These are phyloP conservation scores for Blastomussa wellsi DNA, from an alignment of 92 coral and sea anemone genomes.

Conservation along the genomic window DNA sequence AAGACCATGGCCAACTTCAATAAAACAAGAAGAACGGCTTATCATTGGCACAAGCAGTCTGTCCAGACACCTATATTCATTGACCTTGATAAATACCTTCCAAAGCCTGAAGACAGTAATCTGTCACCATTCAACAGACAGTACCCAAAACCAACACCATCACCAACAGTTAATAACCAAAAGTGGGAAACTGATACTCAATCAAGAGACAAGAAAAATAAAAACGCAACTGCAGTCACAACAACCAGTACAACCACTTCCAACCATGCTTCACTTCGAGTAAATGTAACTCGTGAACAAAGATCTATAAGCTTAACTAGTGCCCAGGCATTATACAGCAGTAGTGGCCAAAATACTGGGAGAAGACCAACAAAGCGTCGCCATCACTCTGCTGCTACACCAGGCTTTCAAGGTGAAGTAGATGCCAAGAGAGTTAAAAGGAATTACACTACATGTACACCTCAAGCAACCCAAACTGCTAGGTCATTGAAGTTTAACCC, in stretches of 20 bases:
- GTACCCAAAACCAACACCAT: background rate
- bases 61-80: constrained; percentile 1
- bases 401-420: constrained; percentile 45
- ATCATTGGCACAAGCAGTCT: background rate
- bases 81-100: constrained; percentile 24
- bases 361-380: constrained; percentile 52
- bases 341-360: background rate
- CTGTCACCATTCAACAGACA: background rate
- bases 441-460: background rate
- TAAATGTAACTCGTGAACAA: constrained; percentile 8
- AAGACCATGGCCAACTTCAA: constrained; percentile 13
- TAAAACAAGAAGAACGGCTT: background rate
- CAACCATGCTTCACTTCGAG: background rate
- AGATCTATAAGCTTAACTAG: constrained; percentile 23
- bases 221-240: background rate
- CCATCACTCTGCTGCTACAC: constrained; percentile 58
- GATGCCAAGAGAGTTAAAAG: constrained; percentile 1
- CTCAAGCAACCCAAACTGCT: background rate
- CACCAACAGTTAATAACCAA: background rate
- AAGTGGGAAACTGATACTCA: background rate
- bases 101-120: background rate
- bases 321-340: constrained; percentile 9
- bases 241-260: background rate
- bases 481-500: constrained; percentile 9
- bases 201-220: background rate